Base-by-base conservation (phyloP, 2,113 vertebrate genomes). In the Phaetusa simplex region DNA sequence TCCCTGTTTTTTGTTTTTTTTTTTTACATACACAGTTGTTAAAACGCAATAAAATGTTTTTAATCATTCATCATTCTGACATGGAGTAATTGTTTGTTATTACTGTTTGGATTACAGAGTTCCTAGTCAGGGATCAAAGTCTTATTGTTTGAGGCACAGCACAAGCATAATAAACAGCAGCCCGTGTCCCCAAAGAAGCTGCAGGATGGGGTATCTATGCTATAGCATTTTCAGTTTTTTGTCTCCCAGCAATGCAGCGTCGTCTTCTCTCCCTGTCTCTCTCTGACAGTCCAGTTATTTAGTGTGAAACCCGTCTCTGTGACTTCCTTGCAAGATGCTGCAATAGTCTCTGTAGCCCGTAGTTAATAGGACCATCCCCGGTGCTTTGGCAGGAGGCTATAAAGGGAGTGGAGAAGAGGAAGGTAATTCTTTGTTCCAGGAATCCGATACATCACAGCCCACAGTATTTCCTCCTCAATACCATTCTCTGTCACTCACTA, bases 31-130 rank as follows among this genome's bases (percentile, higher is more conserved):
- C 8, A 40, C 42, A 96, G 26, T 64, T 80, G 56, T 94, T 97
- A 92, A 97, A 96, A 86, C 91, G 86, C 62, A 96, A 74, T 97
- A 95, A 96, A 96, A 97, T 95, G 43, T 88, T 97, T 96, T 87
- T 84, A 96, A 95, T 96, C 86, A 79, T 82, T 95, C 91, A 80
- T 95, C 80, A 53, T 47, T 92, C 88, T 94, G 95, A 96, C 86
- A 94, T 15, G n/a, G 59, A 94, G 21, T 93, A 94, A 91, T 91
- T 95, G 80, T 94, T 96, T 82, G 43, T 65, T 95, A 61, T 53
- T 91, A 19, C 55, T 82, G 34, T 73, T 86, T 65, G 83, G 81
- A 73, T 88, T 95, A 81, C 47, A 53, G 40, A 89, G 45, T 45
- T 84, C 36, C 67, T 81, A 36, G 62, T 66, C 16, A 42, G 79